A percentile compares a stretch with the other conserved stretches of the same genome.
Evolutionary conservation across 2,888 invertebrate species (phyloP).

Genomic region (Antheraea assamensis): DNA sequence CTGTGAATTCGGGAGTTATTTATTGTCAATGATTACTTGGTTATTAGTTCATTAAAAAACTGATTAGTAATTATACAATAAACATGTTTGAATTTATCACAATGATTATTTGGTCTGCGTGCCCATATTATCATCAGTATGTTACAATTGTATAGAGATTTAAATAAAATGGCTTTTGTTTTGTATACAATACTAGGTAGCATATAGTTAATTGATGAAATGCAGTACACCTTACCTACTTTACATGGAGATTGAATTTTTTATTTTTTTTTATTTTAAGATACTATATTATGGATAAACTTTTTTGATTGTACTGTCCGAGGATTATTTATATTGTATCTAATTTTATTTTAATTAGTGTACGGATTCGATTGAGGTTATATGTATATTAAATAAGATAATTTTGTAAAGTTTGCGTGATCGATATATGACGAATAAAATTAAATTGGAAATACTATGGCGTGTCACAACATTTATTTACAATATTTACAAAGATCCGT

Average conservation of each 20-base stretch:
- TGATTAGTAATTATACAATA: not conserved
- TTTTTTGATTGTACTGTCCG: not conserved
- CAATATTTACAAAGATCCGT: constrained; percentile 76
- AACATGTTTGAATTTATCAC: not conserved
- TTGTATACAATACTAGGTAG: too few relatives aligned
- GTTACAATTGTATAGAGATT: not conserved
- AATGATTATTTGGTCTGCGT: not conserved
- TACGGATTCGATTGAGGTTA: not conserved
- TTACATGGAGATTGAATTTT: not conserved
- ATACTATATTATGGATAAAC: not conserved
- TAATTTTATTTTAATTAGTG: not conserved
- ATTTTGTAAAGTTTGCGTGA: constrained; percentile 1
- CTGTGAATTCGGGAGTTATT: too few relatives aligned
- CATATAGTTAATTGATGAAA: not conserved
- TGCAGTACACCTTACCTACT: not conserved
- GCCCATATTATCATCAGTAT: not conserved
- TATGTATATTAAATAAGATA: not conserved
- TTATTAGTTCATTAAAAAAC: not conserved
- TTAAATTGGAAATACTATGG: constrained; percentile 23
- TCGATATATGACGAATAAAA: constrained; percentile 22
- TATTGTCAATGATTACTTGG: not conserved
- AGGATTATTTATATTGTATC: not conserved
- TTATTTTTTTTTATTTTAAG: not conserved
- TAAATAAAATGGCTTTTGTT: not conserved
- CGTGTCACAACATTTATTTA: constrained; percentile 77